Evolutionary conservation across 2,888 invertebrate species (phyloP).

Genomic region (Eilema griseolum): DNA sequence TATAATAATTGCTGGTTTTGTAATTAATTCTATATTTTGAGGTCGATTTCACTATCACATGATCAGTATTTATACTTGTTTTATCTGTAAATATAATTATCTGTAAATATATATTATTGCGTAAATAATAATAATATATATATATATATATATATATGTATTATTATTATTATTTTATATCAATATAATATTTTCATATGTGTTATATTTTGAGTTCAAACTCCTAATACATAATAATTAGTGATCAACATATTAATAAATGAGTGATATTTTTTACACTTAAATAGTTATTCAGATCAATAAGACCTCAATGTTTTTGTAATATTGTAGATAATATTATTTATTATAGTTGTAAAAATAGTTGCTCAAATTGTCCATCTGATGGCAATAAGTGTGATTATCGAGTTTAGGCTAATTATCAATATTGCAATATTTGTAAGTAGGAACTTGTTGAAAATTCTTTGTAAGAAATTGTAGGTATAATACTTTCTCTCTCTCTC

Average conservation of each 20-base stretch:
- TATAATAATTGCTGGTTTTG: conserved; percentile 8
- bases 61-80: not conserved
- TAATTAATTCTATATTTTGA: conserved; percentile 1
- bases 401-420: conserved; percentile 23
- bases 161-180: no score
- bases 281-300: not conserved
- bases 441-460: conserved; percentile 29
- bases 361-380: conserved; percentile 62
- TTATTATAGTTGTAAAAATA: conserved; percentile 33
- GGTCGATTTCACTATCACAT: not conserved
- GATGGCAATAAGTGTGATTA: conserved; percentile 58
- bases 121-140: no score
- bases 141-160: no score
- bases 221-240: not conserved
- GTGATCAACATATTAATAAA: not conserved
- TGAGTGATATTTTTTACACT: not conserved
- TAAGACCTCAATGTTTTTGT: not conserved
- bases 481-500: not conserved
- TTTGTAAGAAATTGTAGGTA: conserved; percentile 25
- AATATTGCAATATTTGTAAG: conserved; percentile 21
- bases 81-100: not conserved
- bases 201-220: not conserved
- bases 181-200: no score
- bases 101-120: no score
- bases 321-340: conserved; percentile 8